Percentiles rank a stretch among this genome's conserved stretches.
These are phyloP conservation scores for Umimayanthus kanabou DNA, from an alignment of 92 coral and sea anemone genomes.

Conservation along the genomic window DNA sequence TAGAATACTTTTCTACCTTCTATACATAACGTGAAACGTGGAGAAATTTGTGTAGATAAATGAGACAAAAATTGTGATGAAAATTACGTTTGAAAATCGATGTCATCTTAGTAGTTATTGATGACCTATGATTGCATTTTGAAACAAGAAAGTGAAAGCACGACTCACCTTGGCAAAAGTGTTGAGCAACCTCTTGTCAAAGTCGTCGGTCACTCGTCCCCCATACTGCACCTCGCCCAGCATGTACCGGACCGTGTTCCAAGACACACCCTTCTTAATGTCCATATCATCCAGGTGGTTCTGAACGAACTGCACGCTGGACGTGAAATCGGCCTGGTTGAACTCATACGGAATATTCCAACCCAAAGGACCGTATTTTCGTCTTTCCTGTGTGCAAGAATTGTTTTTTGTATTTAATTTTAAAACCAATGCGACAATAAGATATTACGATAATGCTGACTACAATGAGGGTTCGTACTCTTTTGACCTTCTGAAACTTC, in stretches of 20 bases:
- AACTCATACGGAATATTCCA: constrained; percentile 98
- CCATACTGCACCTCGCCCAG: constrained; percentile 96
- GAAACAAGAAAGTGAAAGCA: not conserved
- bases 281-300: constrained; percentile 96
- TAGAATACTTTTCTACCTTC: too few relatives aligned
- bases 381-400: constrained; percentile 72
- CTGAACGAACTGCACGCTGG: constrained; percentile 98
- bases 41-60: too few relatives aligned
- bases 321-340: constrained; percentile 98
- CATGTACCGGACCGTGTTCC: constrained; percentile 98
- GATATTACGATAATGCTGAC: not conserved
- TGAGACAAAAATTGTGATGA: too few relatives aligned
- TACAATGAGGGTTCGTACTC: not conserved
- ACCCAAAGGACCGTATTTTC: constrained; percentile 96
- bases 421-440: not conserved
- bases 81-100: too few relatives aligned
- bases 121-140: too few relatives aligned
- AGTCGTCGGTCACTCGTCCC: constrained; percentile 94
- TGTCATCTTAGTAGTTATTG: not conserved
- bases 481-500: too few relatives aligned
- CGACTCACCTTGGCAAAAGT: constrained; percentile 84
- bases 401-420: not conserved
- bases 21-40: too few relatives aligned
- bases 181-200: constrained; percentile 90
- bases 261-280: constrained; percentile 95